These are phyloP conservation scores for Alviniconcha strummeri DNA, from an alignment of 2,888 invertebrate species.

Conservation along the genomic window DNA sequence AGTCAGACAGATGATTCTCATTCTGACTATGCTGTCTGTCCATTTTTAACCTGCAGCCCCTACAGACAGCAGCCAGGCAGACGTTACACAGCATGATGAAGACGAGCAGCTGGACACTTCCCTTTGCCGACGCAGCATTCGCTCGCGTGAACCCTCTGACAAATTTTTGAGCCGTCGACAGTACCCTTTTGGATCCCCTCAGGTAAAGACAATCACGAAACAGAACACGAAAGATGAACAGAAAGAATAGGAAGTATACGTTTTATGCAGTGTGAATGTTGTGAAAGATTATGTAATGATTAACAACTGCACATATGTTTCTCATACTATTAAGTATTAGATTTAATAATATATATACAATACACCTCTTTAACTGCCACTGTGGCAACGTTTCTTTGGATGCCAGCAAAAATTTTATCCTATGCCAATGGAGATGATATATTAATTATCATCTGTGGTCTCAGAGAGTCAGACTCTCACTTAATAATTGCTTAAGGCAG, in stretches of 20 bases:
- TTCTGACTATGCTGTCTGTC: too few relatives aligned
- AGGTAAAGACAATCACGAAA: neutral
- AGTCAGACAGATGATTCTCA: too few relatives aligned
- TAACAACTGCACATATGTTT: neutral
- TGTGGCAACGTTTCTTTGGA: too few relatives aligned
- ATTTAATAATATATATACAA: too few relatives aligned
- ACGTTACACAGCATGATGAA: neutral
- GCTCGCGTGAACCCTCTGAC: constrained; percentile 12
- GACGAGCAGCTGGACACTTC: neutral
- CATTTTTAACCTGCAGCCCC: too few relatives aligned
- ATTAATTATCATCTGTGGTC: too few relatives aligned
- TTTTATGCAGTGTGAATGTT: neutral
- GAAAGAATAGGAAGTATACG: neutral
- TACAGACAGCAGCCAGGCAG: neutral
- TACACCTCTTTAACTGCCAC: too few relatives aligned
- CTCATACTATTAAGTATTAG: too few relatives aligned
- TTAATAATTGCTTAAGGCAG: too few relatives aligned
- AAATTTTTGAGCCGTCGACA: constrained; percentile 22
- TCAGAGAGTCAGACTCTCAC: too few relatives aligned
- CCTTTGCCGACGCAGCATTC: constrained; percentile 1
- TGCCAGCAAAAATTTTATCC: too few relatives aligned
- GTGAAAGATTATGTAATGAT: neutral
- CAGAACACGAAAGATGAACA: neutral
- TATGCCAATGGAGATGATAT: too few relatives aligned
- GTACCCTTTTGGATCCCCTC: constrained; percentile 17